Percentiles rank a stretch among this genome's conserved stretches.
Conservation (phyloP, 2,888 invertebrate genomes). For the Micropterix aruncella region DNA sequence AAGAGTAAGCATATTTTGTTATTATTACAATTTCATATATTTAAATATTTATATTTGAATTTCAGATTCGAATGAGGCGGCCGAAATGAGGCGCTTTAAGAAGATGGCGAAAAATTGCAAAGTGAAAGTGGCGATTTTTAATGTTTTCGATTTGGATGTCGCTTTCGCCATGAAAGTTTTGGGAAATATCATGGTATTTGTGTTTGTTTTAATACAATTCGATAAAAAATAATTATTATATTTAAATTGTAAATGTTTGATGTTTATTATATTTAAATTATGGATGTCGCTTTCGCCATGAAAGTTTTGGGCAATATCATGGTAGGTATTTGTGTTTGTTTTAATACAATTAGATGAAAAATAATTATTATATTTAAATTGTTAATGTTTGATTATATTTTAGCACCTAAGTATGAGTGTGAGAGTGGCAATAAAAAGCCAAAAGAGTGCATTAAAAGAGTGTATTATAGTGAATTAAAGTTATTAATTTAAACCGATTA, state of each 20-base stretch:
- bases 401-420: too few relatives aligned
- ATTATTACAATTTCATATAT: too few relatives aligned
- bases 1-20: neutral
- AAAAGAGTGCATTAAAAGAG: too few relatives aligned
- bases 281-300: neutral
- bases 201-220: neutral
- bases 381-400: too few relatives aligned
- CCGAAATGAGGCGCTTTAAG: neutral
- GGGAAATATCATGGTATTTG: neutral
- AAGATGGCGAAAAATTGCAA: neutral
- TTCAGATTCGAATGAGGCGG: neutral
- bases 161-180: neutral
- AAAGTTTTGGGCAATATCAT: neutral
- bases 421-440: too few relatives aligned
- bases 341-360: neutral
- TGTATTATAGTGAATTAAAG: too few relatives aligned
- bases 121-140: neutral
- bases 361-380: too few relatives aligned
- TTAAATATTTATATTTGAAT: neutral
- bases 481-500: too few relatives aligned
- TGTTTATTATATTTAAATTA: neutral
- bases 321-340: neutral
- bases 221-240: too few relatives aligned
- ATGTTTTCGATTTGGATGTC: neutral
- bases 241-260: too few relatives aligned